Evolutionary conservation across 92 coral and sea anemone species (phyloP).

Genomic region (Actinernus sp.): DNA sequence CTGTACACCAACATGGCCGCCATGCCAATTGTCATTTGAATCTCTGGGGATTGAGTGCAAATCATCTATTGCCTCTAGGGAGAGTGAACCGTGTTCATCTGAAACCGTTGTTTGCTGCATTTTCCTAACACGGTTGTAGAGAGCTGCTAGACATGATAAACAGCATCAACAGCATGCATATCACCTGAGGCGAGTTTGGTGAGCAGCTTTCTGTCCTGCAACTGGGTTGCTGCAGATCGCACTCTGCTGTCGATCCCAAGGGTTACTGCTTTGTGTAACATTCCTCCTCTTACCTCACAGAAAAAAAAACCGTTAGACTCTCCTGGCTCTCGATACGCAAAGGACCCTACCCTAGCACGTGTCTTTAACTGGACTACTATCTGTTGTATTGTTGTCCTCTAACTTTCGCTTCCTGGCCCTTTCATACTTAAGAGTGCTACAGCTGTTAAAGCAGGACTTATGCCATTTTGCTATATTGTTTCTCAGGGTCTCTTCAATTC

Average conservation of each 20-base stretch:
- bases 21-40: no score
- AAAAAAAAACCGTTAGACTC: slow-evolving; percentile 2
- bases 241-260: slow-evolving; percentile 2
- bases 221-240: slow-evolving; percentile 13
- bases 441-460: slow-evolving; percentile 27
- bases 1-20: no score
- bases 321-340: background rate
- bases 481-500: slow-evolving; percentile 37
- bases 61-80: no score
- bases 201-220: slow-evolving; percentile 47
- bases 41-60: no score
- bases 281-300: slow-evolving; percentile 5
- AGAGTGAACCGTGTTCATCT: background rate
- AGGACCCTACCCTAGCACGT: slow-evolving; percentile 7
- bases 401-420: slow-evolving; percentile 41
- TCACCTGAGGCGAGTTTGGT: slow-evolving; percentile 49
- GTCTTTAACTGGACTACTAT: slow-evolving; percentile 16
- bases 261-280: slow-evolving; percentile 15
- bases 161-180: slow-evolving; percentile 29
- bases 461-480: slow-evolving; percentile 59
- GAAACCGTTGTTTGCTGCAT: background rate
- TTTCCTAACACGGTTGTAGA: slow-evolving; percentile 30
- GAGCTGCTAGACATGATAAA: slow-evolving; percentile 48
- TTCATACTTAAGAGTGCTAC: slow-evolving; percentile 47
- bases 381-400: background rate